These are phyloP conservation scores for Psylliodes chrysocephalus DNA, from an alignment of 2,888 invertebrate species.

Conservation along the genomic window DNA sequence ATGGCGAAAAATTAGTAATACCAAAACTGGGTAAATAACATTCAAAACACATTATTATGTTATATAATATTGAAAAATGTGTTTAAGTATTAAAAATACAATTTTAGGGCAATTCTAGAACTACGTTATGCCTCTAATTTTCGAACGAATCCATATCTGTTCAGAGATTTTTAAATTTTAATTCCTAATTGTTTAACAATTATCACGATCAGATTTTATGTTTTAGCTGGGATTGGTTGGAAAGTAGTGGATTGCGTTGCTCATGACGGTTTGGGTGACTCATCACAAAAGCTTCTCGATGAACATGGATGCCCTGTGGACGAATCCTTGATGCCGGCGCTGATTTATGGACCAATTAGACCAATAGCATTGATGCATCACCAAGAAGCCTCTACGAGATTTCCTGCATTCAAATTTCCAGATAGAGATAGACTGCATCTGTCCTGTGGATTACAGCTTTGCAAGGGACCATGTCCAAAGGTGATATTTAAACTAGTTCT, in stretches of 20 bases:
- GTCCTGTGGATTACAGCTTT: conserved; percentile 81
- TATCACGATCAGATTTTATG: too few species aligned
- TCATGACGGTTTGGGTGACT: conserved; percentile 81
- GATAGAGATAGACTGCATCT: conserved; percentile 81
- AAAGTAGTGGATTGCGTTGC: conserved; percentile 81
- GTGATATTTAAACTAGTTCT: too few species aligned
- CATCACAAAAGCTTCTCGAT: conserved; percentile 78
- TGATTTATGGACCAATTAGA: conserved; percentile 61
- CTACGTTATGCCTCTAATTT: too few species aligned
- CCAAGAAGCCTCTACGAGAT: conserved; percentile 69
- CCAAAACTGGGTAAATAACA: too few species aligned
- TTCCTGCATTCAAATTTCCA: conserved; percentile 86
- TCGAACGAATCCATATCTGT: too few species aligned
- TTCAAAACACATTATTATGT: too few species aligned
- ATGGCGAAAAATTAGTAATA: too few species aligned
- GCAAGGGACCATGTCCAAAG: conserved; percentile 75
- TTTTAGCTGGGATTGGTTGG: conserved; percentile 75
- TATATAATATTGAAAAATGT: too few species aligned
- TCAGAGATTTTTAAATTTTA: too few species aligned
- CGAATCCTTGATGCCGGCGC: conserved; percentile 71
- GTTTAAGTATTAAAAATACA: too few species aligned
- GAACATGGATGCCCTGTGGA: conserved; percentile 81
- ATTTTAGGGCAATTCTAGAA: too few species aligned
- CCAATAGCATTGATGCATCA: conserved; percentile 60
- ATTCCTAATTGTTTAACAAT: too few species aligned